phyloP scores from a whole-genome alignment of 2,888 invertebrate genomes.

The Papilio demoleus region DNA sequence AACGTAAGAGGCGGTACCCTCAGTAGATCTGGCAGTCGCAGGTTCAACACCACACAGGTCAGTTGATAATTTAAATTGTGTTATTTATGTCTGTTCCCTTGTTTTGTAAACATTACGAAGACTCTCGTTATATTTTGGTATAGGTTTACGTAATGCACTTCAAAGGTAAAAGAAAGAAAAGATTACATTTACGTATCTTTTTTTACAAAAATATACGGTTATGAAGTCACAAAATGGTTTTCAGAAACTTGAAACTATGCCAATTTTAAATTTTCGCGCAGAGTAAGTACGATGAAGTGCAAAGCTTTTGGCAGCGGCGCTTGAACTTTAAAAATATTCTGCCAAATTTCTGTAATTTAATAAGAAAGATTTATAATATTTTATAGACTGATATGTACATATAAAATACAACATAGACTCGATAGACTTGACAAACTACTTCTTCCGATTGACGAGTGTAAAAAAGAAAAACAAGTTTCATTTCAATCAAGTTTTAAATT shows the following conservation, averaged over 20 bases:
- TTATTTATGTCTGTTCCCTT: not conserved
- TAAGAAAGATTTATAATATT: not conserved
- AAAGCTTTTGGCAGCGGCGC: conserved; percentile 25
- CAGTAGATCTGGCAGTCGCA: conserved; percentile 90
- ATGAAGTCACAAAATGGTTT: conserved; percentile 13
- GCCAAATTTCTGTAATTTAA: conserved; percentile 28
- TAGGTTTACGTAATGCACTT: not conserved
- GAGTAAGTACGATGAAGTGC: conserved; percentile 11
- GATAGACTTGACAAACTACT: not conserved
- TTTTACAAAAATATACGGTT: not conserved
- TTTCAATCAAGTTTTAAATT: conserved; percentile 14
- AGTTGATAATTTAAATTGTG: conserved; percentile 3
- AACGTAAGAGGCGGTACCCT: conserved; percentile 88
- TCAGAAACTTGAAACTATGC: conserved; percentile 23
- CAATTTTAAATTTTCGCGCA: conserved; percentile 20
- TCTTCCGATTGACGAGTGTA: not conserved
- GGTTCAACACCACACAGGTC: conserved; percentile 88
- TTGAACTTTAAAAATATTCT: not conserved
- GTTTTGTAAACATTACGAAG: too few species aligned
- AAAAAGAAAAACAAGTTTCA: conserved; percentile 2
- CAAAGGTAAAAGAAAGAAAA: not conserved
- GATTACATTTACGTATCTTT: not conserved
- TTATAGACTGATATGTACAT: not conserved
- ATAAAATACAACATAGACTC: not conserved
- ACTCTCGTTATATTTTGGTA: not conserved